A percentile compares a stretch with the other conserved stretches of the same genome.
Evolutionary conservation across 2,888 invertebrate species (phyloP).

Genomic region (Latheticus oryzae): DNA sequence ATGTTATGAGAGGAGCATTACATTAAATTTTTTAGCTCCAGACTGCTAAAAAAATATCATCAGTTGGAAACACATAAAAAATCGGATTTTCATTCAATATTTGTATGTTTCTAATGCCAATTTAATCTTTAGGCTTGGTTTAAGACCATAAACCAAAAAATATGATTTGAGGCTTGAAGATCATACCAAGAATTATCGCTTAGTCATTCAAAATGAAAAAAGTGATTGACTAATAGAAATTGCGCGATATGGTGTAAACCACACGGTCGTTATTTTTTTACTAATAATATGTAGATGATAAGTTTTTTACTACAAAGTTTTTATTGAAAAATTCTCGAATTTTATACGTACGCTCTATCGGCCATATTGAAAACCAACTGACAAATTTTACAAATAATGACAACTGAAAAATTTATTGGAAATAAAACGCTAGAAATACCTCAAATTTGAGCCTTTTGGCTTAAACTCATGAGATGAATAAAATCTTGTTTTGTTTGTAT

Average conservation of each 20-base stretch:
- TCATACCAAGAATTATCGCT: constrained; percentile 28
- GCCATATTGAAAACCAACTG: constrained; percentile 59
- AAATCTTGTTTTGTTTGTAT: constrained; percentile 23
- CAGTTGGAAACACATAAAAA: not conserved
- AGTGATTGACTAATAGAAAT: not conserved
- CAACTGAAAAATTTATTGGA: constrained; percentile 30
- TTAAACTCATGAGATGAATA: constrained; percentile 19
- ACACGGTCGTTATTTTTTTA: too few relatives aligned
- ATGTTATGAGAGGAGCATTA: constrained; percentile 37
- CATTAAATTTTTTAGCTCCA: constrained; percentile 21
- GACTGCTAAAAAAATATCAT: constrained; percentile 7
- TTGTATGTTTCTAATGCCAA: too few relatives aligned
- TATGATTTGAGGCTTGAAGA: too few relatives aligned
- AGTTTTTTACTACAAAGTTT: constrained; percentile 11
- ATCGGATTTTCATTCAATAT: too few relatives aligned
- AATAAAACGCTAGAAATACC: constrained; percentile 34
- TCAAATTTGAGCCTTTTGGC: constrained; percentile 21
- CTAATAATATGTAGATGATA: too few relatives aligned
- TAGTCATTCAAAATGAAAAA: constrained; percentile 21
- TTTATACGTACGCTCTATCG: constrained; percentile 54
- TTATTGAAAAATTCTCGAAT: constrained; percentile 44
- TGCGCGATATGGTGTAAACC: constrained; percentile 8
- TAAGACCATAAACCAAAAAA: too few relatives aligned
- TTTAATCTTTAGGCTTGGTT: too few relatives aligned
- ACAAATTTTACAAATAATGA: constrained; percentile 49